Evolutionary conservation across 2,888 invertebrate species (phyloP), one percentile per base, ranked within the genome.

Genomic region (Dicyrtomina minuta): DNA sequence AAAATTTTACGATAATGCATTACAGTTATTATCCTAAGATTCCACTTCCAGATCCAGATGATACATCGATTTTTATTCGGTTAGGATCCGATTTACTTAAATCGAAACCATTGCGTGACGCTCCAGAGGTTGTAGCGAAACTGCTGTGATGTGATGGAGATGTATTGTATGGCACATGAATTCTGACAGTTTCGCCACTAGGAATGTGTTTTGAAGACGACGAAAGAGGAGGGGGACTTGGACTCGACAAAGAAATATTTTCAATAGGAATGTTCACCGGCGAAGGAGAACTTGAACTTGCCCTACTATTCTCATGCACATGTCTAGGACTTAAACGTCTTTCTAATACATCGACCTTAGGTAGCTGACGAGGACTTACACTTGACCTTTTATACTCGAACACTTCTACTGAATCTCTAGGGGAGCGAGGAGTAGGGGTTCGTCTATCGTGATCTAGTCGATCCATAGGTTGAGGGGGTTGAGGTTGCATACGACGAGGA

Each of bases 41-140:
- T 59, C 58, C 67, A 55, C 56, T 55, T 58, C 56, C 66, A 53
- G 62, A 55, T 55, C 68, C 68, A 27, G 70, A 60, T 46, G 78
- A 74, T 24, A 78, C 75, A 70, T 78, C 78, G 62, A 78, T 76
- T 69, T 75, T 78, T 53, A 78, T 78, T 51, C 75, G 74, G 60
- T 78, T 78, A 4, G 78, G 78, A 60, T 78, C 78, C 27, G 74
- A 75, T 59, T 76, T 77, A 46, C 66, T 72, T 10, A 74, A 55
- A 64, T 75, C 77, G 62, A 75, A 71, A 13, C 74, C 75, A 66
- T 73, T 75, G 10, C 73, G 72, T 22, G 70, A 20, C 26, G 69
- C 64, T 27, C 66, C 53, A 39, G 74, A 51, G 58, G 72, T 67
- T 39, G 64, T 59, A 20, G 67, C 43, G 44, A 64, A 44, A 53